Percentiles rank a stretch among this genome's conserved stretches.
phyloP scores from a whole-genome alignment of 2,113 vertebrate species.

The Rhadina sibilatrix region DNA sequence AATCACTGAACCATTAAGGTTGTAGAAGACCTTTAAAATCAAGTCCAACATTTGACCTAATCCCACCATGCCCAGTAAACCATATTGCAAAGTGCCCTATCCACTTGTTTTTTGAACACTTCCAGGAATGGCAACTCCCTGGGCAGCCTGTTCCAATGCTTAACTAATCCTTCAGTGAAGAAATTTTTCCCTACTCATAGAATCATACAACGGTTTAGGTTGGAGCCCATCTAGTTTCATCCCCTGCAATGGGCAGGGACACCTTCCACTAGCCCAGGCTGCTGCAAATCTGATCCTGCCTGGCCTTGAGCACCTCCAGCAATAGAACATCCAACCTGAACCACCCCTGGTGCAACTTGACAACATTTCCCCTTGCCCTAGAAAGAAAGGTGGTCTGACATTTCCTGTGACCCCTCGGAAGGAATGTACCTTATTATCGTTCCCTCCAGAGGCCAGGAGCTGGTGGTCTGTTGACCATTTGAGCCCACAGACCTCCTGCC shows the following conservation, averaged over 20 bases:
- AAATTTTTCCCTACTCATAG: not conserved
- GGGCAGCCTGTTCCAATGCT: not conserved
- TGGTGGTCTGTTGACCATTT: conserved; percentile 99
- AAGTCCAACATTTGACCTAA: not conserved
- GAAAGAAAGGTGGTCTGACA: not conserved
- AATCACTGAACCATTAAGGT: not conserved
- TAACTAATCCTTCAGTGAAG: not conserved
- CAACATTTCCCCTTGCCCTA: not conserved
- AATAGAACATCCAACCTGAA: not conserved
- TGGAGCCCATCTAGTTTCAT: not conserved
- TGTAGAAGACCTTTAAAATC: not conserved
- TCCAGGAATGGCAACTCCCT: not conserved
- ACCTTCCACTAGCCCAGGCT: not conserved
- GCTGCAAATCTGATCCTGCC: not conserved
- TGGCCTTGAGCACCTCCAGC: not conserved
- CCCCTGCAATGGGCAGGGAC: not conserved
- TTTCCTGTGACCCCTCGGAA: not conserved
- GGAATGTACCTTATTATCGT: conserved; percentile 91
- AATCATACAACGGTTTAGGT: not conserved
- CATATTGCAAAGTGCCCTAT: not conserved
- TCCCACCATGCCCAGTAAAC: not conserved
- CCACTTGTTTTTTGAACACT: not conserved
- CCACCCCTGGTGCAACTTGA: not conserved
- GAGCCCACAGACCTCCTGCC: conserved; percentile 97
- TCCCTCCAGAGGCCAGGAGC: conserved; percentile 93